These are phyloP conservation scores for Trichogramma evanescens DNA, from an alignment of 2,888 invertebrate species.

Conservation along the genomic window DNA sequence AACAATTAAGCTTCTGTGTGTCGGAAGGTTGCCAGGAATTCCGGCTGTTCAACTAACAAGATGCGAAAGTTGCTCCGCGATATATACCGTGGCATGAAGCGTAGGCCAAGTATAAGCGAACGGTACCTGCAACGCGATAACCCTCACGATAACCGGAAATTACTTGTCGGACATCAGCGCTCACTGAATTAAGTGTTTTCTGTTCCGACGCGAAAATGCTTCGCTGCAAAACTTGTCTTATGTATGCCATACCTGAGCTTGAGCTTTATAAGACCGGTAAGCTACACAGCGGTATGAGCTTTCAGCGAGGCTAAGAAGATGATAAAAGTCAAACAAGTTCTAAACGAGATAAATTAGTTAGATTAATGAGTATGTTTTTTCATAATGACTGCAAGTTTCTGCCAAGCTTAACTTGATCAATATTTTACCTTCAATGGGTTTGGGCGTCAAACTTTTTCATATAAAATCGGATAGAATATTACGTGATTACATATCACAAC, in stretches of 20 bases:
- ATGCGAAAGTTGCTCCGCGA: conserved; percentile 26
- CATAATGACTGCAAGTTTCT: too few species aligned
- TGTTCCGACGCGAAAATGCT: conserved; percentile 31
- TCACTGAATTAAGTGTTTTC: conserved; percentile 38
- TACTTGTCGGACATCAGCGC: conserved; percentile 33
- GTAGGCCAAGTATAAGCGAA: too few species aligned
- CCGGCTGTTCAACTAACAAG: conserved; percentile 25
- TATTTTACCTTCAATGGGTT: too few species aligned
- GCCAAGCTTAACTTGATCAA: too few species aligned
- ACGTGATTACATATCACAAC: too few species aligned
- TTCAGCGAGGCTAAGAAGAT: neutral
- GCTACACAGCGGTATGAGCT: too few species aligned
- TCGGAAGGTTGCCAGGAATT: conserved; percentile 16
- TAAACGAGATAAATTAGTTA: neutral
- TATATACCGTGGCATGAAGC: too few species aligned
- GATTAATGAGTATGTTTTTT: neutral
- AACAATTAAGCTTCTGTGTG: conserved; percentile 18
- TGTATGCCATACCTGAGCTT: too few species aligned
- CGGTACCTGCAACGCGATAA: conserved; percentile 4
- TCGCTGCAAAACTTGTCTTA: neutral
- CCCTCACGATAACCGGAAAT: conserved; percentile 39
- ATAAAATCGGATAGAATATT: too few species aligned
- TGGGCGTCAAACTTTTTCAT: too few species aligned
- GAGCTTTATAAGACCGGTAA: neutral
- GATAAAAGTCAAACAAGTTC: conserved; percentile 8